Conservation (phyloP, 2,797 vertebrate genomes). For the Aulostomus chinensis region DNA sequence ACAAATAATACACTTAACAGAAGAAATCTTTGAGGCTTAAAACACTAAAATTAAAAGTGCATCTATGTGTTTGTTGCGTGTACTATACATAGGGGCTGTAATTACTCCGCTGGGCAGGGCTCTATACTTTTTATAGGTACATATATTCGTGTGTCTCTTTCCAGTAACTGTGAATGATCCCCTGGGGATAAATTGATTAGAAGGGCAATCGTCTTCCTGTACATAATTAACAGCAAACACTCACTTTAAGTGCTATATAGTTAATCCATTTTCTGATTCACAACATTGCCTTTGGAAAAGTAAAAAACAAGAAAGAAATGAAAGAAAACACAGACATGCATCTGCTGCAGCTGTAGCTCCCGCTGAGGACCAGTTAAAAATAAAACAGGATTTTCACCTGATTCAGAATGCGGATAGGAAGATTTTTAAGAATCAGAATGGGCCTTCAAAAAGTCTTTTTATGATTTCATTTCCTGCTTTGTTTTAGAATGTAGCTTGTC, state of each 20-base stretch:
- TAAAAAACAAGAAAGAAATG: neutral
- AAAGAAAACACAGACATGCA: too few species aligned
- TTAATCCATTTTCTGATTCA: neutral
- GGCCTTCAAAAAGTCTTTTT: slow-evolving; percentile 13
- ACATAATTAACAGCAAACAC: slow-evolving; percentile 17
- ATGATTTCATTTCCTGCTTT: neutral
- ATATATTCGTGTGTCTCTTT: too few species aligned
- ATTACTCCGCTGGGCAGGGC: neutral
- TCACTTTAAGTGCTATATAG: slow-evolving; percentile 12
- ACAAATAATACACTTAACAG: too few species aligned
- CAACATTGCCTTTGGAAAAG: neutral
- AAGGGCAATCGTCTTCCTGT: slow-evolving; percentile 35
- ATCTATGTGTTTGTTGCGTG: too few species aligned
- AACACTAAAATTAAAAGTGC: too few species aligned
- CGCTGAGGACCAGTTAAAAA: too few species aligned
- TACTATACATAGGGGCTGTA: too few species aligned
- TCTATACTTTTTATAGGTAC: neutral
- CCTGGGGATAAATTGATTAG: slow-evolving; percentile 5
- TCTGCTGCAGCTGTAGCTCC: too few species aligned
- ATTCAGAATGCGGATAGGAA: too few species aligned
- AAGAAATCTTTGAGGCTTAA: too few species aligned
- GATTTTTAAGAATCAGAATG: neutral
- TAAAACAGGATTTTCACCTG: too few species aligned
- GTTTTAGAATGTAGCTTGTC: slow-evolving; percentile 32
- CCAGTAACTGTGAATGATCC: slow-evolving; percentile 11